Evolutionary conservation across 1,140 invertebrate genomes (phyloP), one percentile per base, ranked within the genome.

Genomic region (Eriocheir sinensis): DNA sequence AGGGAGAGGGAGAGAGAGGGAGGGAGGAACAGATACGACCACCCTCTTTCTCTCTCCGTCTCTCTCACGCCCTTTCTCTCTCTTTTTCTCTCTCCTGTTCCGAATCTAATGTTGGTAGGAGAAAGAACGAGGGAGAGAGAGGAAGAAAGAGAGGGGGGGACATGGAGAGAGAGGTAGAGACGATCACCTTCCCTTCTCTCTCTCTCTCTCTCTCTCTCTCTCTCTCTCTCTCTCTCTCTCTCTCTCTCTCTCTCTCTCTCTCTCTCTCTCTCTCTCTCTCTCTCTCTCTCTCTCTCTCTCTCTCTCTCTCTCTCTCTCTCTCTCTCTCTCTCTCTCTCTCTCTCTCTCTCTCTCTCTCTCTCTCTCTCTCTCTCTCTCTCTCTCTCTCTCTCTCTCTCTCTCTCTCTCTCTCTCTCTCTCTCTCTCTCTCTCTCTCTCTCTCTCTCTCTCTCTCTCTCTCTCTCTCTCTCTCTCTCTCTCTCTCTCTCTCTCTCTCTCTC

Each of bases 1-100:
- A 91, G 48, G 72, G n/a, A 91, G 89, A 91, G 89, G 72, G n/a
- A 72, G 91, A 92, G 90, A 92, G 90, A 81, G 91, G 44, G 32
- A 92, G 91, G 48, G 21, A n/a, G 79, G 81, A 34, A n/a, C 27
- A 53, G 2, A 44, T 27, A 44, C 27, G 60, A 21, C 21, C 9
- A 53, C 48, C 21, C 48, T 9, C 48, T 21, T n/a, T 72, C 60
- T 72, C 60, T 72, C 60, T 21, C 17, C 0, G n/a, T n/a, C n/a
- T 53, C 48, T 9, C 48, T 12, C 48, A 3, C 48, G 21, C 44
- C 21, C 48, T 21, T 53, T 21, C 0, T 12, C 48, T 48, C 15
- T 72, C 60, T 72, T n/a, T 21, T n/a, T 72, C 60, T 72, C 60
- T 72, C 60, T 21, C 17, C 0, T 21, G 6, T 21, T 72, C 21